Evolutionary conservation across 1,140 invertebrate genomes (phyloP), one percentile per base, ranked within the genome.

Genomic region (Euura lappo): DNA sequence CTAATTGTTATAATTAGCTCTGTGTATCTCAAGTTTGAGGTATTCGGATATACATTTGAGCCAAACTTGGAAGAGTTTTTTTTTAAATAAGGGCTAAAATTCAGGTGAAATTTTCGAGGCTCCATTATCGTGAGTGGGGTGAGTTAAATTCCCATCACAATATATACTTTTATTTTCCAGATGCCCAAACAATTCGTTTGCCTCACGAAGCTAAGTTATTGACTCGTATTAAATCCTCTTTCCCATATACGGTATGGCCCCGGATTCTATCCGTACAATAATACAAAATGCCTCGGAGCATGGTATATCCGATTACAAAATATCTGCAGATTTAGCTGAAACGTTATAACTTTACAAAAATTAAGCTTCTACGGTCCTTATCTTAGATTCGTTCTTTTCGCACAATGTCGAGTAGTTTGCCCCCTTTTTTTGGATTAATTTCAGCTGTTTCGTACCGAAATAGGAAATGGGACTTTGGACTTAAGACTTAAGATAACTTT

Each of bases 231-330:
- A 81, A 82, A 81, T 81, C 76, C 79, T 71, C 73, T 28, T 28
- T 44, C 68, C 71, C 76, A 78, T 79, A 81, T 80, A 80, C 74
- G 73, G 28, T 28, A 28, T 1, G 28, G 1, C 28, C 78, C 71
- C 67, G 68, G 79, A 78, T 82, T 81, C 81, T 82, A 82, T 82
- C 80, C 80, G 74, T 73, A 79, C 81, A 82, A 81, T 80, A 74
- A 76, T 74, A 72, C 75, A 79, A 79, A 81, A 82, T 81, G 75
- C 79, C 75, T 67, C 74, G 64, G 72, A 79, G 79, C 73, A 28
- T 1, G 28, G 75, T 60, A 60, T 60, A 79, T 78, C 73, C 80
- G 76, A 77, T 81, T 76, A 79, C 78, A 80, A 81, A 80, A 81
- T 80, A 80, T 80, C 79, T 75, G 77, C 79, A 79, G 79, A 76